These are phyloP conservation scores for Coendou prehensilis DNA, from an alignment of 2,797 vertebrate genomes.

Conservation along the genomic window DNA sequence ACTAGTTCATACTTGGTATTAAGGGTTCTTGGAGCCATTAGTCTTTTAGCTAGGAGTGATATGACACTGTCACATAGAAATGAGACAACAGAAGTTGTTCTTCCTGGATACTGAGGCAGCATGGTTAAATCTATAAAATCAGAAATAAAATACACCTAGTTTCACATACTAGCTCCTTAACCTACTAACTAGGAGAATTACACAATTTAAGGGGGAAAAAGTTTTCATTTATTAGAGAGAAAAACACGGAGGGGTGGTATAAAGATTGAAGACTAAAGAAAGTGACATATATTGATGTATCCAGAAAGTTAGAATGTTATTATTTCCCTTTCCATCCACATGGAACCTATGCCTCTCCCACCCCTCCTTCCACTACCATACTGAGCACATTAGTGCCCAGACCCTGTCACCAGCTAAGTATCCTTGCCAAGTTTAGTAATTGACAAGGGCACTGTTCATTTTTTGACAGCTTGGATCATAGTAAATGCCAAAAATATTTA, in stretches of 20 bases:
- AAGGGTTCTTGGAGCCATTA: neutral
- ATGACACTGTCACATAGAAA: neutral
- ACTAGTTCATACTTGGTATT: neutral
- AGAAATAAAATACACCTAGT: neutral
- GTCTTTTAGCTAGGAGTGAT: neutral
- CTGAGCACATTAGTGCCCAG: neutral
- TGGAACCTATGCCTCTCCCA: accelerated
- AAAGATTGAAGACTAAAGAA: neutral
- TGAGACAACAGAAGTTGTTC: neutral
- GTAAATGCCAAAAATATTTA: neutral
- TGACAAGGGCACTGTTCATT: neutral
- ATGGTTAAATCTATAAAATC: neutral
- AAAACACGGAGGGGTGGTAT: neutral
- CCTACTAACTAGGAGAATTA: neutral
- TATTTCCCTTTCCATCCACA: neutral
- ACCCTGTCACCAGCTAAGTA: neutral
- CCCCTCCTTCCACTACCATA: neutral
- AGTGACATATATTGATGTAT: neutral
- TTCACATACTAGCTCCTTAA: neutral
- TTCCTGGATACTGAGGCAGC: neutral
- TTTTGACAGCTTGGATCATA: neutral
- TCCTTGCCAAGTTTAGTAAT: neutral
- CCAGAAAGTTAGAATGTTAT: neutral
- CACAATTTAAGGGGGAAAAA: neutral
- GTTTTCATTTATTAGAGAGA: neutral